A percentile compares a stretch with the other conserved stretches of the same genome.
These are phyloP conservation scores for Melanogrammus aeglefinus DNA, from an alignment of 2,797 vertebrate species.

Conservation along the genomic window DNA sequence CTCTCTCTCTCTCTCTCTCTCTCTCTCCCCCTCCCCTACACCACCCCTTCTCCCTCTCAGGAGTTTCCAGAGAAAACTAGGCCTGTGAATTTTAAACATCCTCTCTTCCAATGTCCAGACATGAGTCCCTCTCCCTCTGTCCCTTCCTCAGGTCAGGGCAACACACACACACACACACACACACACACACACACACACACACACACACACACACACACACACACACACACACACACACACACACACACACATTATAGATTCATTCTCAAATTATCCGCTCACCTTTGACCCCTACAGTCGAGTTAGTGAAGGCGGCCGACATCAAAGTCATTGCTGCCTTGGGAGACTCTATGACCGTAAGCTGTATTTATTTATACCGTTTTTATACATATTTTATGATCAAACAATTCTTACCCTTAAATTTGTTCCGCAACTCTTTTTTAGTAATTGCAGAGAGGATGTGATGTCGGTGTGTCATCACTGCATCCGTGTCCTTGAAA, in stretches of 20 bases:
- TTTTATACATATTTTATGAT: neutral
- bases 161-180: conserved; percentile 6
- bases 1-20: no score
- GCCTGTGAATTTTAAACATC: conserved; percentile 63
- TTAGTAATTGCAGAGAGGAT: neutral
- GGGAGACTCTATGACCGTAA: conserved; percentile 92
- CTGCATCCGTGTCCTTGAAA: neutral
- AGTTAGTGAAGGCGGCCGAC: conserved; percentile 85
- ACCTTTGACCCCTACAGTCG: conserved; percentile 73
- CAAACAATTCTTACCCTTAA: neutral
- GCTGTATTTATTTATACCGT: conserved; percentile 40
- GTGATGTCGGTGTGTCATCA: neutral
- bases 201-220: neutral
- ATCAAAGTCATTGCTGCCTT: conserved; percentile 87
- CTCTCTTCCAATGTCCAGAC: conserved; percentile 70
- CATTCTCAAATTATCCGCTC: neutral
- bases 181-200: conserved; percentile 6
- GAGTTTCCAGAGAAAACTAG: conserved; percentile 75
- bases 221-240: neutral
- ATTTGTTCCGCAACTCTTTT: neutral
- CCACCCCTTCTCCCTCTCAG: conserved; percentile 44
- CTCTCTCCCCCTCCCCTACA: no score
- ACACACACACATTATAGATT: neutral
- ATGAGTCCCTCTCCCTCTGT: conserved; percentile 73
- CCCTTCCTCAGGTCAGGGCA: conserved; percentile 71